Percentiles rank a stretch among this genome's conserved stretches.
These are phyloP conservation scores for Torymus auratus DNA, from an alignment of 2,888 invertebrate genomes.

Conservation along the genomic window DNA sequence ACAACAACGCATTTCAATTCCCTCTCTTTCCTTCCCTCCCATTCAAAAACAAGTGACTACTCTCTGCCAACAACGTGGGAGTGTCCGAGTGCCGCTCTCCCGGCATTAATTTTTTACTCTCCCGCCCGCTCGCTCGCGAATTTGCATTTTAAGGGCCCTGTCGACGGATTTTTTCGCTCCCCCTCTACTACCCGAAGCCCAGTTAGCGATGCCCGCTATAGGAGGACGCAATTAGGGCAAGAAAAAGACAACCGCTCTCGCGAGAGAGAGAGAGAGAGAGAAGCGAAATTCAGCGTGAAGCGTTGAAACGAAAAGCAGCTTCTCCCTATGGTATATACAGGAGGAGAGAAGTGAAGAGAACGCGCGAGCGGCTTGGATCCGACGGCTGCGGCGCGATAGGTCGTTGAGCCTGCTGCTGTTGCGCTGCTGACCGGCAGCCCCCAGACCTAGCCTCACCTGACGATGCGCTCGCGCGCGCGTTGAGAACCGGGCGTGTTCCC, in stretches of 20 bases:
- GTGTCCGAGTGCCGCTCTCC: background rate
- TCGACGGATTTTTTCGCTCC: constrained; percentile 47
- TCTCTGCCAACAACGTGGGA: constrained; percentile 6
- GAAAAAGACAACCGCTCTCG: background rate
- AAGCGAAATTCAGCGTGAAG: constrained; percentile 68
- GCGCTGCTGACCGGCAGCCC: constrained; percentile 44
- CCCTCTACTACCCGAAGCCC: constrained; percentile 51
- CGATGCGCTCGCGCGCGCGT: background rate
- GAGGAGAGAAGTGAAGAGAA: constrained; percentile 7
- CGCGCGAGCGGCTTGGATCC: constrained; percentile 56
- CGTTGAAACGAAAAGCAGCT: constrained; percentile 61
- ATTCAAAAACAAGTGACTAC: too few relatives aligned
- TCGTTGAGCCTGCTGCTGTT: constrained; percentile 56
- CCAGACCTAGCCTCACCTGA: constrained; percentile 48
- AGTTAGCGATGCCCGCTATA: constrained; percentile 17
- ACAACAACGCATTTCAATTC: too few relatives aligned
- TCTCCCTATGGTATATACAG: constrained; percentile 16
- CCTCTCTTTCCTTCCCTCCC: too few relatives aligned
- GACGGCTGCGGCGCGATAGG: constrained; percentile 62
- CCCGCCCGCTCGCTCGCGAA: background rate
- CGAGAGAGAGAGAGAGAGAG: constrained; percentile 55
- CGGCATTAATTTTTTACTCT: constrained; percentile 49
- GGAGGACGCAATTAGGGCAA: constrained; percentile 65
- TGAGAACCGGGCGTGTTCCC: too few relatives aligned
- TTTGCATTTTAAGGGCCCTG: constrained; percentile 54